These are phyloP conservation scores for Calyptommatus sinebrachiatus DNA, from an alignment of 2,113 vertebrate genomes.

Conservation along the genomic window DNA sequence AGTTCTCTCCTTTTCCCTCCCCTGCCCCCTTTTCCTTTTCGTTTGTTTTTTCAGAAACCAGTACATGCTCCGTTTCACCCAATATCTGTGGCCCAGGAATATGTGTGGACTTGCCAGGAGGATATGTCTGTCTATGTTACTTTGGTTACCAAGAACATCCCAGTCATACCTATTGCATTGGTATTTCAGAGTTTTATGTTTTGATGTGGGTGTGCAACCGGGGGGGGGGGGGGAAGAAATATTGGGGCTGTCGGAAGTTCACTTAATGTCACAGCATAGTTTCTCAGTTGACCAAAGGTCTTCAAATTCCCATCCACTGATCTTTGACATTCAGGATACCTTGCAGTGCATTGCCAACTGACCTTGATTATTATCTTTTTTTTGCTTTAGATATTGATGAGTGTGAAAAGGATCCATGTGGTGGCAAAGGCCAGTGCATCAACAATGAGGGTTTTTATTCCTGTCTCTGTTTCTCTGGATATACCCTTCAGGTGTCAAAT, in stretches of 20 bases:
- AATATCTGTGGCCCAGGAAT: slow-evolving; percentile 81
- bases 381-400: slow-evolving; percentile 82
- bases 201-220: not conserved
- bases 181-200: slow-evolving; percentile 57
- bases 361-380: slow-evolving; percentile 8
- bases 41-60: slow-evolving; percentile 34
- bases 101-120: slow-evolving; percentile 77
- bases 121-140: slow-evolving; percentile 87
- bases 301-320: fast-evolving
- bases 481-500: slow-evolving; percentile 71
- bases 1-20: not conserved
- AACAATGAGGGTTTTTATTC: slow-evolving; percentile 86
- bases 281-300: not conserved
- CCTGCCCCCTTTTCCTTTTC: not conserved
- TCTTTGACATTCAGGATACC: fast-evolving
- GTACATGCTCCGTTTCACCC: slow-evolving; percentile 69
- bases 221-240: not conserved
- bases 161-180: slow-evolving; percentile 77
- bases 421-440: slow-evolving; percentile 82
- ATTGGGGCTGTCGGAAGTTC: not conserved
- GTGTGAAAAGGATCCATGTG: slow-evolving; percentile 82
- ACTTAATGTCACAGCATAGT: not conserved
- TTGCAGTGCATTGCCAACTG: slow-evolving; percentile 5
- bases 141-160: slow-evolving; percentile 76
- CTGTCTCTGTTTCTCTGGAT: slow-evolving; percentile 87